phyloP scores from a whole-genome alignment of 1,140 invertebrate species.

The Homalodisca vitripennis region DNA sequence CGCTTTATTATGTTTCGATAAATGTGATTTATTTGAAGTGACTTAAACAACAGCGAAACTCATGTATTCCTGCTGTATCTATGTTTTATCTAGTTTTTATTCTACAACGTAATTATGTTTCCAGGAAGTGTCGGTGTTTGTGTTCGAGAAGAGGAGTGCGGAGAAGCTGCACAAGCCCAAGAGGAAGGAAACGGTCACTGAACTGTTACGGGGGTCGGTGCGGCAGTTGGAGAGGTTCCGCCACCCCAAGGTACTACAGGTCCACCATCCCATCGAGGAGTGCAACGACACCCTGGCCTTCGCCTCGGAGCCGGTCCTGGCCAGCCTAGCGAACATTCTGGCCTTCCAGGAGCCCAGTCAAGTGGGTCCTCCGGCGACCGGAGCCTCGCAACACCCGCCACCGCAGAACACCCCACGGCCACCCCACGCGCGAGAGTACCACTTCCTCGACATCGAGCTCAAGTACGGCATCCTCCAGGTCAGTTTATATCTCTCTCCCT shows the following conservation, averaged over 20 bases:
- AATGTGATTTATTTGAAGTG: no score
- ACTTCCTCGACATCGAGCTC: constrained; percentile 87
- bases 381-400: constrained; percentile 45
- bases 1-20: no score
- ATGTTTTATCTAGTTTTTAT: no score
- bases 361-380: constrained; percentile 46
- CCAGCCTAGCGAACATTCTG: constrained; percentile 84
- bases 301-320: constrained; percentile 84
- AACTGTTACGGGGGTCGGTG: constrained; percentile 81
- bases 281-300: constrained; percentile 86
- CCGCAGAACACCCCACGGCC: constrained; percentile 49
- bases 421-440: constrained; percentile 71
- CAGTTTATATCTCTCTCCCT: no score
- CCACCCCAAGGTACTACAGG: constrained; percentile 81
- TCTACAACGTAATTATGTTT: no score
- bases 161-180: constrained; percentile 95
- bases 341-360: constrained; percentile 60
- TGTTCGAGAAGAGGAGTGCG: constrained; percentile 91
- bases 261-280: constrained; percentile 76
- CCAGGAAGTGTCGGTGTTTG: constrained; percentile 93
- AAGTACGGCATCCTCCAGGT: constrained; percentile 93
- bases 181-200: constrained; percentile 87
- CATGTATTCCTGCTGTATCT: no score
- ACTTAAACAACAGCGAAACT: no score
- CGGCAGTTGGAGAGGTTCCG: constrained; percentile 78